These are phyloP conservation scores for Ceratina japonica DNA, from an alignment of 1,140 invertebrate species.

Conservation along the genomic window DNA sequence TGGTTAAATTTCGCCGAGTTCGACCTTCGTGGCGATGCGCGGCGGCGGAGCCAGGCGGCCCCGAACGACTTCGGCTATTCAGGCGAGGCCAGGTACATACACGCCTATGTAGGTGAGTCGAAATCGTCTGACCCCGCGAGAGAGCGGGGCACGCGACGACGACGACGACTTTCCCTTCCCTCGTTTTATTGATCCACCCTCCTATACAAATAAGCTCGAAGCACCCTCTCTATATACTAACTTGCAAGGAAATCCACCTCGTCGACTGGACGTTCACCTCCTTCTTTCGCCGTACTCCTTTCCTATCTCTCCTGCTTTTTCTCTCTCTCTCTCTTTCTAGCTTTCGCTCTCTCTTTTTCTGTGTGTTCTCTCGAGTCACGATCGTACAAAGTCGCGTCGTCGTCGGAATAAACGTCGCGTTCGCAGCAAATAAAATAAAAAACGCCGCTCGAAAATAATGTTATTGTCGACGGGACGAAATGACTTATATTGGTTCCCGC, in stretches of 20 bases:
- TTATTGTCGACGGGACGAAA: constrained; percentile 37
- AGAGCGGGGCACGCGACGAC: constrained; percentile 70
- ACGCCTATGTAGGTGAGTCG: constrained; percentile 61
- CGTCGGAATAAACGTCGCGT: constrained; percentile 16
- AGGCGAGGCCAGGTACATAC: constrained; percentile 21
- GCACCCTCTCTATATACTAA: constrained; percentile 62
- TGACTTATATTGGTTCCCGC: constrained; percentile 30
- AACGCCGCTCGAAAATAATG: constrained; percentile 31
- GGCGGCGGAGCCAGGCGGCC: neutral
- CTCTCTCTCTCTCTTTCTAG: neutral
- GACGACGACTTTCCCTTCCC: constrained; percentile 72
- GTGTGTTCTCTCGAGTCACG: constrained; percentile 38
- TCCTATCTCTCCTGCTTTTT: constrained; percentile 37
- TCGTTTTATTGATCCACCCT: constrained; percentile 77
- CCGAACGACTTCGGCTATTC: constrained; percentile 59
- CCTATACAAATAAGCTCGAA: constrained; percentile 75
- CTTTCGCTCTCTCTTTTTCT: constrained; percentile 5
- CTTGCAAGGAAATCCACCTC: constrained; percentile 65
- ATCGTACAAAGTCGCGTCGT: constrained; percentile 22
- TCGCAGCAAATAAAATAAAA: constrained; percentile 27
- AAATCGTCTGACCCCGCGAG: constrained; percentile 68
- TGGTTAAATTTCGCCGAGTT: constrained; percentile 41
- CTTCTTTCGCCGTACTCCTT: constrained; percentile 28
- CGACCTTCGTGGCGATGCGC: constrained; percentile 50
- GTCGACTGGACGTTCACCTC: constrained; percentile 50